These are phyloP conservation scores for Polypedilum pembai DNA, from an alignment of 1,140 invertebrate genomes.

Conservation along the genomic window DNA sequence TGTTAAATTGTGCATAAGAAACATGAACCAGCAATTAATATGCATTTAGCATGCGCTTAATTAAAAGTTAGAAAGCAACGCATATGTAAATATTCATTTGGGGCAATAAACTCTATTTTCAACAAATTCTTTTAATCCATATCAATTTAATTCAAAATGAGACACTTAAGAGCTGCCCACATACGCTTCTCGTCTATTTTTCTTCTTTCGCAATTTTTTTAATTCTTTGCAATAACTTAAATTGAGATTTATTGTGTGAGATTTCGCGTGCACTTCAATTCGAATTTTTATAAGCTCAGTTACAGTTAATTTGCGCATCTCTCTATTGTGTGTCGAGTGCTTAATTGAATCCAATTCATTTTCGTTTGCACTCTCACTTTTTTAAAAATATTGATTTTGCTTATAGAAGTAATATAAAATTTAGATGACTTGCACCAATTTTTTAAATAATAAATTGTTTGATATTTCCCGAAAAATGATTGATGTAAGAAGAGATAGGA, in stretches of 20 bases:
- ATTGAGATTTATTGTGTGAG: slow-evolving; percentile 6
- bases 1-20: no score
- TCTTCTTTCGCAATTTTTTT: background rate
- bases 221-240: background rate
- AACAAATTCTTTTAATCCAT: no score
- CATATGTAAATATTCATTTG: no score
- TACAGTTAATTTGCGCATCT: background rate
- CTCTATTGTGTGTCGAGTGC: slow-evolving; percentile 3
- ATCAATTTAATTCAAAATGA: no score
- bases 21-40: background rate
- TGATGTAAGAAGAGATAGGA: no score
- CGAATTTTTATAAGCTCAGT: background rate
- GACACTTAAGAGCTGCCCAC: background rate
- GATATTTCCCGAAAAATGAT: no score
- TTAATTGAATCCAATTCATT: slow-evolving; percentile 23
- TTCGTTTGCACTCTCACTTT: background rate
- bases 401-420: background rate
- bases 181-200: background rate
- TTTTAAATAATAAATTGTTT: background rate
- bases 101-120: no score
- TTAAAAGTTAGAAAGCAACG: no score
- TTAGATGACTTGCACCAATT: background rate
- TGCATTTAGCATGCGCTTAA: background rate
- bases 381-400: background rate
- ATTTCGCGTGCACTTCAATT: background rate